Percentiles rank a stretch among this genome's conserved stretches.
phyloP scores from a whole-genome alignment of 1,140 invertebrate genomes.

The Caerostris extrusa region DNA sequence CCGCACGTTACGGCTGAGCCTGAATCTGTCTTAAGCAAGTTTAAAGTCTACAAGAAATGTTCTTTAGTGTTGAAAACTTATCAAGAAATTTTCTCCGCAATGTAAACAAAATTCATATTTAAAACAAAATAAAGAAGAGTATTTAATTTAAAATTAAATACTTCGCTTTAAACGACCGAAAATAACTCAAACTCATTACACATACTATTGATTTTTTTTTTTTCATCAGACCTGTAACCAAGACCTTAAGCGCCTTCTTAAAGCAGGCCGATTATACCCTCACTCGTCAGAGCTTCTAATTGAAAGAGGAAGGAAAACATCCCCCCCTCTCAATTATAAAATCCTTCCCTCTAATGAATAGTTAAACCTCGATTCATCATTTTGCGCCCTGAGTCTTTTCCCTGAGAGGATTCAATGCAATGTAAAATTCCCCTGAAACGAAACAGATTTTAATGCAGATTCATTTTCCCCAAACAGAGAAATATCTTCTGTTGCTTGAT shows the following conservation, averaged over 20 bases:
- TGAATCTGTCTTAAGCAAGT: too few species aligned
- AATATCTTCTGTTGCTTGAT: not conserved
- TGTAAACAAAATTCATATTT: too few species aligned
- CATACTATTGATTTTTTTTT: too few species aligned
- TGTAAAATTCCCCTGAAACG: not conserved
- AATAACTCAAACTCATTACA: too few species aligned
- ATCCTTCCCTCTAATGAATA: constrained; percentile 8
- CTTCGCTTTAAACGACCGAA: too few species aligned
- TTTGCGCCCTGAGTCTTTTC: not conserved
- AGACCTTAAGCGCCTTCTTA: not conserved
- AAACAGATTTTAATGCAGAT: constrained; percentile 13
- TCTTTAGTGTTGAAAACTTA: too few species aligned
- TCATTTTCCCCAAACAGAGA: not conserved
- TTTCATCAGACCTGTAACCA: too few species aligned
- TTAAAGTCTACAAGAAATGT: too few species aligned
- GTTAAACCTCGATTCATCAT: not conserved
- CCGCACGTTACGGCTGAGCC: too few species aligned
- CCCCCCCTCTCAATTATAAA: not conserved
- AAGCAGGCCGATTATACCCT: not conserved
- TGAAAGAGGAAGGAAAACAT: not conserved
- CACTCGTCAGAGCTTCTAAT: not conserved
- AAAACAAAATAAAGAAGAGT: too few species aligned
- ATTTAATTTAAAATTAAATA: too few species aligned
- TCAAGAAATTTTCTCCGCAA: too few species aligned
- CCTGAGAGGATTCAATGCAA: not conserved